A percentile compares a stretch with the other conserved stretches of the same genome.
Evolutionary conservation across 2,113 vertebrate genomes (phyloP).

Genomic region (Dicrurus megarhynchus): DNA sequence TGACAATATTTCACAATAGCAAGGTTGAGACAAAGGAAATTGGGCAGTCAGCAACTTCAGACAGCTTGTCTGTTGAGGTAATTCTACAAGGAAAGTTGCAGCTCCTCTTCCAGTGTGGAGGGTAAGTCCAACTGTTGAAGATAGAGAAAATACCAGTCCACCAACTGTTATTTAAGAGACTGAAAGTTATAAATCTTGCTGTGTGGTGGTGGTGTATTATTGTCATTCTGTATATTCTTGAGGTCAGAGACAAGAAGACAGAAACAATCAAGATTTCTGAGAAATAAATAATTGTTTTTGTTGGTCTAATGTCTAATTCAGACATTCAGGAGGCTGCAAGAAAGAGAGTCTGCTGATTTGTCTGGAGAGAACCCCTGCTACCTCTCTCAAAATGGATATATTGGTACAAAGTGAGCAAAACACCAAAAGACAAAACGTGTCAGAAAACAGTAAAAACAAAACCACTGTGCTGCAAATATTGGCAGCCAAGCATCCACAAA

Average conservation of each 20-base stretch:
- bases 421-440: background rate
- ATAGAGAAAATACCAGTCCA: fast-evolving
- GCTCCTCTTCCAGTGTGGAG: background rate
- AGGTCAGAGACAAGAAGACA: background rate
- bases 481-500: background rate
- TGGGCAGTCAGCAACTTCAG: background rate
- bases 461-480: background rate
- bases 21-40: background rate
- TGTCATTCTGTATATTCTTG: background rate
- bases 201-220: background rate
- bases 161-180: background rate
- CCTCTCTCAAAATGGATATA: background rate
- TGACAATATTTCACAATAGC: background rate
- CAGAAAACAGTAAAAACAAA: background rate
- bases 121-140: background rate
- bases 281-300: background rate
- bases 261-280: background rate
- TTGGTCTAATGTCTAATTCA: background rate
- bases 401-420: background rate
- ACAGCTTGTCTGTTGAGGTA: background rate
- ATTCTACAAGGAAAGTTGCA: background rate
- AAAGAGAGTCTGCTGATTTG: background rate
- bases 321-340: background rate
- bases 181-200: background rate
- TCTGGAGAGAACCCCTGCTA: background rate